These are phyloP conservation scores for Aethes cnicana DNA, from an alignment of 2,888 invertebrate species.

Conservation along the genomic window DNA sequence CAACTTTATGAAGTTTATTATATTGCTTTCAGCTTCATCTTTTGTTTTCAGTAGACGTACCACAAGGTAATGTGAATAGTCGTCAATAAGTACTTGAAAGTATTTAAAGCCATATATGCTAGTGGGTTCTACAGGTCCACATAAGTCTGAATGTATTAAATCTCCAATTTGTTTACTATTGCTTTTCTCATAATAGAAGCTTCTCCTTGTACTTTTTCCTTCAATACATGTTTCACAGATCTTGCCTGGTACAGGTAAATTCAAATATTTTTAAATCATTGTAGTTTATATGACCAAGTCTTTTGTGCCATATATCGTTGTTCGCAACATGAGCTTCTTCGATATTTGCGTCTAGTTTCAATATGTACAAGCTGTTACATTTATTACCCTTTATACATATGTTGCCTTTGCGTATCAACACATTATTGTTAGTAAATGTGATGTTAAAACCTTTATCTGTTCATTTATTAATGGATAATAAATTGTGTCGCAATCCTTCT, in stretches of 20 bases:
- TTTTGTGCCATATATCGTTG: neutral
- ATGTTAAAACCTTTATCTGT: neutral
- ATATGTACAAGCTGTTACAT: neutral
- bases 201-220: neutral
- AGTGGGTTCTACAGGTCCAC: neutral
- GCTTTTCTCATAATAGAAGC: neutral
- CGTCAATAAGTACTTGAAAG: slow-evolving; percentile 1
- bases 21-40: slow-evolving; percentile 5
- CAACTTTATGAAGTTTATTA: neutral
- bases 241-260: slow-evolving; percentile 1
- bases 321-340: neutral
- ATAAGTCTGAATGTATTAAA: neutral
- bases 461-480: neutral
- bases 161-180: slow-evolving; percentile 1
- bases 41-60: neutral
- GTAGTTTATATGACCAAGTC: neutral
- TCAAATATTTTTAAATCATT: neutral
- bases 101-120: neutral
- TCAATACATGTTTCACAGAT: neutral
- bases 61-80: neutral
- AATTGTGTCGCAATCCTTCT: neutral
- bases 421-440: neutral
- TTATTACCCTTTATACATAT: neutral
- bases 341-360: neutral
- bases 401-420: neutral